A percentile compares a stretch with the other conserved stretches of the same genome.
Conservation (phyloP, 2,113 vertebrate genomes). For the Octodon degus region DNA sequence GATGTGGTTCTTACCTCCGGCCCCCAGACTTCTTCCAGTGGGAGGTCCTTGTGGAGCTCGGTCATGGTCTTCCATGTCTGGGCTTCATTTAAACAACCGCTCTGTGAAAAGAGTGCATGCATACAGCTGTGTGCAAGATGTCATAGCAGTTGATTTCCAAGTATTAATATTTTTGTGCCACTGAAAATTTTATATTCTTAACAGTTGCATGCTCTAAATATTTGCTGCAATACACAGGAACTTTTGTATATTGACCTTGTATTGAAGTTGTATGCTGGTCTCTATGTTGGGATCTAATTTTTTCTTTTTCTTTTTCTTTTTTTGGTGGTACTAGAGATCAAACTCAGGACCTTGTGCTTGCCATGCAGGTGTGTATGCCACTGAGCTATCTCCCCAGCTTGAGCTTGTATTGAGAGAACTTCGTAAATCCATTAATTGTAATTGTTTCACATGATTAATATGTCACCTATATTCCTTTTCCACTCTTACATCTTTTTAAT, state of each 20-base stretch:
- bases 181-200: background rate
- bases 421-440: conserved; percentile 10
- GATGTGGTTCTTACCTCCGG: conserved; percentile 66
- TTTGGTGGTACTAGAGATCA: too few species aligned
- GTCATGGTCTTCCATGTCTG: conserved; percentile 69
- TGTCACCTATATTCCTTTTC: background rate
- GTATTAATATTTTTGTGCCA: background rate
- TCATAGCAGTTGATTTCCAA: background rate
- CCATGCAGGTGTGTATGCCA: too few species aligned
- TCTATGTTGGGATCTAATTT: too few species aligned
- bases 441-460: background rate
- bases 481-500: background rate
- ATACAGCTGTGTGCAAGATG: background rate
- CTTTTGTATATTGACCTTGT: background rate
- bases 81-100: conserved; percentile 70
- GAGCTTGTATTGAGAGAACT: background rate
- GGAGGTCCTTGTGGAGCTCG: background rate
- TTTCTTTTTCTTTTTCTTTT: too few species aligned
- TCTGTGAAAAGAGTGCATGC: conserved; percentile 65
- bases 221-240: background rate
- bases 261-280: background rate
- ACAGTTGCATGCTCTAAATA: conserved; percentile 25
- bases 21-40: conserved; percentile 62
- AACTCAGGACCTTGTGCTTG: too few species aligned
- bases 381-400: background rate